These are phyloP conservation scores for Copsychus sechellarum DNA, from an alignment of 2,113 vertebrate species.

Conservation along the genomic window DNA sequence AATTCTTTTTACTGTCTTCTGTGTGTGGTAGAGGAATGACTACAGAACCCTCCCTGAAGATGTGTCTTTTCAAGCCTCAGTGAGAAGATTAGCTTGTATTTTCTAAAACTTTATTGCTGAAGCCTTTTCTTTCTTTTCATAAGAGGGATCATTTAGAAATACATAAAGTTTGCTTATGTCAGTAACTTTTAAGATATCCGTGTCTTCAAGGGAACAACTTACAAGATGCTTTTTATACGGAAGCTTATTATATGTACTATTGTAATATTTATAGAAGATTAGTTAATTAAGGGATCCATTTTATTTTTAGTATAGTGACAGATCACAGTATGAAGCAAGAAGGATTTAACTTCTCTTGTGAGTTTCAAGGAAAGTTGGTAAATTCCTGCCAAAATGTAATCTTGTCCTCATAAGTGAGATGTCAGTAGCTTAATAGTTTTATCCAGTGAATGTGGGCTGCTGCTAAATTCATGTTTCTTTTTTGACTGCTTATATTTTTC, in stretches of 20 bases:
- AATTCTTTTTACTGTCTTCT: background rate
- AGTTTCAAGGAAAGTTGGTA: background rate
- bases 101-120: background rate
- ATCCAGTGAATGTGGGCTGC: background rate
- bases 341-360: background rate
- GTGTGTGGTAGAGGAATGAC: background rate
- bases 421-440: background rate
- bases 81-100: background rate
- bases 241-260: background rate
- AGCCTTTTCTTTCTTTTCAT: background rate
- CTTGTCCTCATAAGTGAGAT: background rate
- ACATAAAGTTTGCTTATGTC: background rate
- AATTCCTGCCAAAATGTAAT: background rate
- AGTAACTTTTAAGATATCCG: background rate
- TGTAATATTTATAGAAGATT: background rate
- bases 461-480: background rate
- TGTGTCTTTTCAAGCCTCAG: background rate
- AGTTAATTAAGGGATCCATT: background rate
- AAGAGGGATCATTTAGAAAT: background rate
- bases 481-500: background rate
- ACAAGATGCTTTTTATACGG: background rate
- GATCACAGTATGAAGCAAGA: background rate
- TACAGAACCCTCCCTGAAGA: background rate
- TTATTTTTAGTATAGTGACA: background rate
- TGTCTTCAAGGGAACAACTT: background rate